Evolutionary conservation across 2,113 vertebrate species (phyloP).

Genomic region (Fukomys damarensis): DNA sequence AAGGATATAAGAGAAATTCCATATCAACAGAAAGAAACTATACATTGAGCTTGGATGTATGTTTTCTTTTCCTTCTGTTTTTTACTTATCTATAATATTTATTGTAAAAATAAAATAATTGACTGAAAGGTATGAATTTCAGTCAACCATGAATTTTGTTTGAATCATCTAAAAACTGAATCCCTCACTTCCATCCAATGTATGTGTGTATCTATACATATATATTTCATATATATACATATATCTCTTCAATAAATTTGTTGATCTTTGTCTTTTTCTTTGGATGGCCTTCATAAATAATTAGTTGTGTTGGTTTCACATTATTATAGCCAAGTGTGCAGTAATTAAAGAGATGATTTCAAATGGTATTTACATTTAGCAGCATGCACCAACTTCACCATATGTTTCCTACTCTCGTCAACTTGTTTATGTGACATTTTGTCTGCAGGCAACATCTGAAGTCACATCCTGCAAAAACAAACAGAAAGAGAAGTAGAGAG

Average conservation of each 20-base stretch:
- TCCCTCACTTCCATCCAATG: background rate
- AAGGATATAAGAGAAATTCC: background rate
- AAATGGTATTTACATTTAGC: constrained; percentile 67
- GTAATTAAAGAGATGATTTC: constrained; percentile 76
- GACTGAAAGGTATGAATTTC: background rate
- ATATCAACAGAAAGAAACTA: background rate
- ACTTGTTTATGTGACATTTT: constrained; percentile 69
- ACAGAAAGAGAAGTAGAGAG: background rate
- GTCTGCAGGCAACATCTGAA: constrained; percentile 69
- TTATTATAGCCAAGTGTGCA: constrained; percentile 34
- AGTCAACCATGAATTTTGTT: background rate
- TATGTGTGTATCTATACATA: background rate
- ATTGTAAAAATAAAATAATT: background rate
- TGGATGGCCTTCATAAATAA: constrained; percentile 24
- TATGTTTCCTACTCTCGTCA: constrained; percentile 75
- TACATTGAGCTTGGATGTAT: background rate
- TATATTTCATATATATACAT: background rate
- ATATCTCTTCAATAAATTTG: background rate
- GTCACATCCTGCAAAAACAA: constrained; percentile 40
- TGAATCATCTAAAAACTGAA: background rate
- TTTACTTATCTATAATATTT: background rate
- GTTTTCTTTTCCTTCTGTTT: background rate
- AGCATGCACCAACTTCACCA: constrained; percentile 52
- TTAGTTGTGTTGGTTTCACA: constrained; percentile 28
- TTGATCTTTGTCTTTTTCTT: background rate